Conservation (phyloP, 2,113 vertebrate species). For the Nycticryphes semicollaris region DNA sequence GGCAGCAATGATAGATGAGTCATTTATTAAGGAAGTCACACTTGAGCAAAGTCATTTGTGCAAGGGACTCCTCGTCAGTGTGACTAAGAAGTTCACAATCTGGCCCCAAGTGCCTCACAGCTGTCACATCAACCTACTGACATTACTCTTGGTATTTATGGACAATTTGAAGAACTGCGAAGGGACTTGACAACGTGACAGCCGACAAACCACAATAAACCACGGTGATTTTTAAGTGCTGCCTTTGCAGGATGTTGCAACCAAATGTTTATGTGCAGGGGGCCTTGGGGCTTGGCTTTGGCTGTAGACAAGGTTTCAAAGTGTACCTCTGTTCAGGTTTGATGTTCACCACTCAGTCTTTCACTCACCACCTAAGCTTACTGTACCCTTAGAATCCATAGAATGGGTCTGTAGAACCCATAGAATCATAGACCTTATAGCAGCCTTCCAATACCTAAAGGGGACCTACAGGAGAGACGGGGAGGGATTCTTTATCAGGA, state of each 20-base stretch:
- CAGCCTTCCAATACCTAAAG: too few species aligned
- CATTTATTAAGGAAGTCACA: constrained; percentile 49
- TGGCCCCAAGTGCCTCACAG: not conserved
- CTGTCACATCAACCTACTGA: not conserved
- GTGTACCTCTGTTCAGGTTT: not conserved
- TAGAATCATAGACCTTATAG: too few species aligned
- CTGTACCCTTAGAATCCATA: not conserved
- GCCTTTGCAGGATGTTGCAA: not conserved
- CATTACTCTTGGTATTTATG: not conserved
- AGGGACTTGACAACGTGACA: rapidly evolving
- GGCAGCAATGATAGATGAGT: constrained; percentile 46
- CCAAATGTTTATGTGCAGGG: not conserved
- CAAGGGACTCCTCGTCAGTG: not conserved
- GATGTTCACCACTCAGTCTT: not conserved
- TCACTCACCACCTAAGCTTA: not conserved
- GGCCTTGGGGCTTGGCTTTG: not conserved
- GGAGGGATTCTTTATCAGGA: too few species aligned
- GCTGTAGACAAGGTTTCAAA: not conserved
- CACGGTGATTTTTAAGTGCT: rapidly evolving
- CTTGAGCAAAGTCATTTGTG: not conserved
- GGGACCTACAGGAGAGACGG: too few species aligned
- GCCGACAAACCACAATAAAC: not conserved
- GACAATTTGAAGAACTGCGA: not conserved
- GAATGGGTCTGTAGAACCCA: too few species aligned
- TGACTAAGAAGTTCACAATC: constrained; percentile 47